Evolutionary conservation across 1,140 invertebrate genomes (phyloP), one percentile per base, ranked within the genome.

Genomic region (Euura lappo): DNA sequence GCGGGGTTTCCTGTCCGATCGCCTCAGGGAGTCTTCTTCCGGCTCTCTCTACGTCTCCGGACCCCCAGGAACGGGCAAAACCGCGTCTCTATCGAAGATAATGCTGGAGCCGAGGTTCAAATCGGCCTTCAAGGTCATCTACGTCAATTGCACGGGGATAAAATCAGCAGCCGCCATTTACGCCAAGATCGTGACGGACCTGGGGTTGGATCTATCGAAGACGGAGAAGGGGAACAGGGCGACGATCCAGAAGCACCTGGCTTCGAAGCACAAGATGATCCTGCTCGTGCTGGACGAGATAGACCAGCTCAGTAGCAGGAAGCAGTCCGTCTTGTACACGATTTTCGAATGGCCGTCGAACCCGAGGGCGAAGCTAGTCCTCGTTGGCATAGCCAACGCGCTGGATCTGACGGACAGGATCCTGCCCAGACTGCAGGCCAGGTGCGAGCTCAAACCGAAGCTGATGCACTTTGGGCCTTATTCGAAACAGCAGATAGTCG

Each of bases 371-470:
- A 92, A 92, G 68, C 81, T 99, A 0, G 90, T 98, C 73, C 87
- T 99, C 2, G 90, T 99, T 67, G 98, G 97, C 45, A 95, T 99
- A 79, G 96, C 98, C 11, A 99, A 99, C 89, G 93, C 97, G n/a
- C 89, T 99, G 70, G 97, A 99, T 89, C 89, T 99, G 46, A 98
- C 97, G 0, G 95, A 98, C 83, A 90, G 97, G n/a, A 91, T 95
- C 68, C 87, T 99, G 67, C 96, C 97, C 44, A 89, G 97, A 72
- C 89, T 99, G 2, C 94, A 97, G 82, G 91, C 93, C 8, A 90
- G 91, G 46, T 91, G 92, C 78, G 90, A 93, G 45, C 81, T 95
- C 0, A 92, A 92, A 77, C 94, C 94, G 64, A 82, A 85, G 72
- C 89, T 97, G 2, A 90, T 99, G 78, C 94, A 98, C 83, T 99